phyloP scores from a whole-genome alignment of 30 jellyfish, hydroid and myxozoan genomes.

The Nemopilema nomurai region DNA sequence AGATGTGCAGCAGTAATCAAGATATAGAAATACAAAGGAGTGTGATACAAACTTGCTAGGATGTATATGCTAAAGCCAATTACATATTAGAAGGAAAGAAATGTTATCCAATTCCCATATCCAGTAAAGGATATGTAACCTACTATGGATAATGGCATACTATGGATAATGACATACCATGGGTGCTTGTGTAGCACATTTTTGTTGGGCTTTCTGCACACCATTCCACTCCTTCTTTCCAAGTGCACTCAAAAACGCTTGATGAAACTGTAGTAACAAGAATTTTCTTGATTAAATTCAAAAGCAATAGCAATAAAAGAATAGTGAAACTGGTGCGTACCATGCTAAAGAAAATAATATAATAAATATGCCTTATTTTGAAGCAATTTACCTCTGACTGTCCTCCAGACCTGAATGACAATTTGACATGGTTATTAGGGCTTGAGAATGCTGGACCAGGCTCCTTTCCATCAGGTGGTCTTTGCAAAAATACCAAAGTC shows the following conservation, averaged over 20 bases:
- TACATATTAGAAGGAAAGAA: no score
- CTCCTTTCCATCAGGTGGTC: conserved; percentile 67
- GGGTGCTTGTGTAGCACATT: conserved; percentile 30
- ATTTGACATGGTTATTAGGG: conserved; percentile 42
- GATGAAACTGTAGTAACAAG: conserved; percentile 49
- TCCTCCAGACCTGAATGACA: conserved; percentile 89
- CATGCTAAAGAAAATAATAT: no score
- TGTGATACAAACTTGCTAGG: no score
- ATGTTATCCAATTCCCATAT: no score
- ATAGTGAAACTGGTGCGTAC: no score
- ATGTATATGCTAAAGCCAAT: no score
- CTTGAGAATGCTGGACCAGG: conserved; percentile 87
- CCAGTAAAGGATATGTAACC: no score
- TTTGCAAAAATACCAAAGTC: conserved; percentile 46
- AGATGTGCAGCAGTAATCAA: no score
- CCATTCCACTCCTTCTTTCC: conserved; percentile 72
- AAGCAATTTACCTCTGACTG: conserved; percentile 60
- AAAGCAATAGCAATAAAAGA: no score
- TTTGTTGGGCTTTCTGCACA: conserved; percentile 17
- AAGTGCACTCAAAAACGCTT: conserved; percentile 56
- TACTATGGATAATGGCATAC: no score
- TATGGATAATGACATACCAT: conserved; percentile 19
- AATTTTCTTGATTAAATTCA: no score
- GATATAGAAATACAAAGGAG: no score
- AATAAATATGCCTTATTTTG: not conserved